Conservation (phyloP, 2,888 invertebrate genomes). For the Lissonota sp. region DNA sequence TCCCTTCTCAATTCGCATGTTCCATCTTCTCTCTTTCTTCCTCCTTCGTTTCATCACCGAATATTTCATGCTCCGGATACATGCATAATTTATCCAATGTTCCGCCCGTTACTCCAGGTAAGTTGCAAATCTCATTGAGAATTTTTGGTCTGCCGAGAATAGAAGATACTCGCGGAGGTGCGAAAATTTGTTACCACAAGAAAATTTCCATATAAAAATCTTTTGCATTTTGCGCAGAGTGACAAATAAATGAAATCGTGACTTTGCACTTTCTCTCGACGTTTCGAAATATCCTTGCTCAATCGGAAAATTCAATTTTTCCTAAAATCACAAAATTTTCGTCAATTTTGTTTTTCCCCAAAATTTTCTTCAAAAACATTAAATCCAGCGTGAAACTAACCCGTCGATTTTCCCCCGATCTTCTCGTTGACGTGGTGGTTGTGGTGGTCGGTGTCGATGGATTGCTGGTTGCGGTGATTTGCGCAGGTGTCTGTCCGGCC, state of each 20-base stretch:
- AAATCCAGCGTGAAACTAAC: slow-evolving; percentile 76
- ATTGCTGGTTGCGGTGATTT: slow-evolving; percentile 73
- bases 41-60: slow-evolving; percentile 52
- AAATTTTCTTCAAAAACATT: no score
- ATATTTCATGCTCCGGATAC: slow-evolving; percentile 71
- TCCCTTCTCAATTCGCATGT: no score
- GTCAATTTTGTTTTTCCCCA: no score
- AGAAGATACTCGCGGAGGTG: no score
- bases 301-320: no score
- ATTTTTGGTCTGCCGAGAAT: slow-evolving; percentile 56
- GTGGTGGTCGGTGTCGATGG: slow-evolving; percentile 71
- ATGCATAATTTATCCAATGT: slow-evolving; percentile 73
- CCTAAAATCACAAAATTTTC: no score
- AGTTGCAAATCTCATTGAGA: slow-evolving; percentile 61
- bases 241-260: no score
- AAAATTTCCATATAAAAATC: no score
- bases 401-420: slow-evolving; percentile 84
- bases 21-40: neutral
- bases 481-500: slow-evolving; percentile 82
- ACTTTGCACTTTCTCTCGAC: no score
- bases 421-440: slow-evolving; percentile 73
- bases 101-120: slow-evolving; percentile 65
- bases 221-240: no score
- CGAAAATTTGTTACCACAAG: no score
- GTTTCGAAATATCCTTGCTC: no score